Evolutionary conservation across 2,797 vertebrate species (phyloP), one percentile per base, ranked within the genome.

Genomic region (Coccyzus lansbergi): DNA sequence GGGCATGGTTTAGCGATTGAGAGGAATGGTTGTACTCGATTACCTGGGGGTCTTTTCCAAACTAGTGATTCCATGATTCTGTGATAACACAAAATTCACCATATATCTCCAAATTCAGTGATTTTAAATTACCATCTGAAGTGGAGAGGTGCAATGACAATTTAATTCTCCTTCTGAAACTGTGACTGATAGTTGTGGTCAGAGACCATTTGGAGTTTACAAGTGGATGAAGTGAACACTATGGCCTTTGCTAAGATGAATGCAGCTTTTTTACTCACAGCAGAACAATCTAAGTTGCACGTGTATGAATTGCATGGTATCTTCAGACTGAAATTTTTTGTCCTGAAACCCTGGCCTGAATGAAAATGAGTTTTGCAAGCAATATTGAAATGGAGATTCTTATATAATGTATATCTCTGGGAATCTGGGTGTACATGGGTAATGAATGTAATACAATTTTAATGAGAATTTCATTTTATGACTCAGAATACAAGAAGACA

Each of bases 391-490:
- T 38, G 59, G 78, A 90, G 81, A 85, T 95, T 92, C 95, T 96
- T 97, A 94, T 95, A 93, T 96, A 97, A 94, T 72, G 87, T 95
- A 95, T 96, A 95, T 97, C 95, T 96, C 89, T 90, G 97, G 95
- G 92, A 97, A 97, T 95, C 95, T 95, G 96, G 79, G 93, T 89
- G 93, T 96, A 92, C 84, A 79, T 81, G 86, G 74, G 84, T 94
- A 96, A 97, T 94, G 93, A 97, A 96, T 96, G 77, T 85, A 97
- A 96, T 97, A 97, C 94, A 95, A 80, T 94, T 95, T 97, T 97
- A 96, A 97, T 97, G 91, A 97, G 93, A 95, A 95, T 90, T 96
- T 97, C 92, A 87, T 93, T 95, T 97, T 87, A 95, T 96, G 95
- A 95, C 91, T 95, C 86, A 87, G 96, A 93, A 96, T 97, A 93